Percentiles rank a stretch among this genome's conserved stretches.
These are phyloP conservation scores for Trissoscelio sp. DNA, from an alignment of 2,888 invertebrate species.

Conservation along the genomic window DNA sequence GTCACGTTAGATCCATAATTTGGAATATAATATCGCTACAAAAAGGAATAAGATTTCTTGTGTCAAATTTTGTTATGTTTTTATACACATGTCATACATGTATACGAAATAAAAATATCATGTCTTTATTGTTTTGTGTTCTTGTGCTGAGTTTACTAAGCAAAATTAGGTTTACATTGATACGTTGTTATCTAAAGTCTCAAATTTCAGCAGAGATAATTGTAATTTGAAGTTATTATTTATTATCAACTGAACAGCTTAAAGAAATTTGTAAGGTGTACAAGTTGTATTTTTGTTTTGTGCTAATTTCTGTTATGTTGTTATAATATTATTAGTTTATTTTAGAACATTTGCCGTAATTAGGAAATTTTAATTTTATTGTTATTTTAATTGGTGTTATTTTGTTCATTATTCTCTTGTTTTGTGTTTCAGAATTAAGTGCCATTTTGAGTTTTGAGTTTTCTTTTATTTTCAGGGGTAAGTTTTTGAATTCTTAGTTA, in stretches of 20 bases:
- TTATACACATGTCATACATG: slow-evolving; percentile 36
- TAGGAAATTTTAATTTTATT: not conserved
- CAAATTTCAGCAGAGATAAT: not conserved
- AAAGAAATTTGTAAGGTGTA: too few relatives aligned
- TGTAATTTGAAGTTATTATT: too few relatives aligned
- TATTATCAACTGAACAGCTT: too few relatives aligned
- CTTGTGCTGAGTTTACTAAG: slow-evolving; percentile 2
- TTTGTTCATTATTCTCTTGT: slow-evolving; percentile 1
- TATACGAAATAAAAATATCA: slow-evolving; percentile 23
- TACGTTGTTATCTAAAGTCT: not conserved
- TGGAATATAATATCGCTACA: not conserved
- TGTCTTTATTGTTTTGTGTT: slow-evolving; percentile 16
- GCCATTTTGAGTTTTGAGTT: slow-evolving; percentile 19
- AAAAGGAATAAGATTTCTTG: slow-evolving; percentile 16
- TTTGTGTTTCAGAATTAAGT: slow-evolving; percentile 46
- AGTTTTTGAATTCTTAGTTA: slow-evolving; percentile 12
- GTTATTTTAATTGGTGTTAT: not conserved
- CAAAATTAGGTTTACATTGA: not conserved
- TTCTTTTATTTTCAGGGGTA: slow-evolving; percentile 39
- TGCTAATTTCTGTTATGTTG: too few relatives aligned
- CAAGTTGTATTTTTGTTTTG: too few relatives aligned
- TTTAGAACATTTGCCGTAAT: too few relatives aligned
- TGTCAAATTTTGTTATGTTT: slow-evolving; percentile 46
- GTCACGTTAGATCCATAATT: slow-evolving; percentile 17
- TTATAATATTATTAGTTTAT: too few relatives aligned